phyloP scores from a whole-genome alignment of 2,797 vertebrate genomes.

The Notolabrus celidotus region DNA sequence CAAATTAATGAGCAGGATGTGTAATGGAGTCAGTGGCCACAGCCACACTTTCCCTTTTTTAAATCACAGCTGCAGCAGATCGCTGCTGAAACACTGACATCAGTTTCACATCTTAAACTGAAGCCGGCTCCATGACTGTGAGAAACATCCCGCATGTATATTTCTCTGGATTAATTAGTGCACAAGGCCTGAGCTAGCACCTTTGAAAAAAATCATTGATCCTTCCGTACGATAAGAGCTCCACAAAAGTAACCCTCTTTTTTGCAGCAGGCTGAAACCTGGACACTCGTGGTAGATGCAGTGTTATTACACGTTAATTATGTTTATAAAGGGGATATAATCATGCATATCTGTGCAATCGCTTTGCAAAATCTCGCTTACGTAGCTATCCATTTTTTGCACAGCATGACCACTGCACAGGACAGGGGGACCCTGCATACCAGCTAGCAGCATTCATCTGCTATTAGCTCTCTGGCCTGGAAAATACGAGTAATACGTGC shows the following conservation, averaged over 20 bases:
- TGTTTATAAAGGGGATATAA: not conserved
- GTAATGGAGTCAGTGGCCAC: conserved; percentile 78
- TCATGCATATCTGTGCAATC: conserved; percentile 70
- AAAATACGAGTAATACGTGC: conserved; percentile 75
- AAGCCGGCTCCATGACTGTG: not conserved
- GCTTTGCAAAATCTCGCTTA: conserved; percentile 78
- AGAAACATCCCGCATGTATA: conserved; percentile 43
- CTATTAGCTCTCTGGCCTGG: conserved; percentile 79
- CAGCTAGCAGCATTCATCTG: conserved; percentile 83
- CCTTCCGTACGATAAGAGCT: conserved; percentile 63
- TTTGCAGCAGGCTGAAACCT: conserved; percentile 38
- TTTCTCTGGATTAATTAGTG: conserved; percentile 73
- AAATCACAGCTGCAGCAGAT: conserved; percentile 61
- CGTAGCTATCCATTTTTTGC: conserved; percentile 76
- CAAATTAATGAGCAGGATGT: conserved; percentile 73
- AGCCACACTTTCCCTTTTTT: conserved; percentile 68
- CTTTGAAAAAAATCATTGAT: conserved; percentile 70
- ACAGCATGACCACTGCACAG: conserved; percentile 84
- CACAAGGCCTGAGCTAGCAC: conserved; percentile 78
- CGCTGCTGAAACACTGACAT: conserved; percentile 26
- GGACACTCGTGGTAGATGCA: conserved; percentile 4
- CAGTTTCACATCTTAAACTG: conserved; percentile 17
- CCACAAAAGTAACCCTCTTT: conserved; percentile 63
- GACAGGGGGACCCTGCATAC: conserved; percentile 82
- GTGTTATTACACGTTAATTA: not conserved